A percentile compares a stretch with the other conserved stretches of the same genome.
Conservation (phyloP, 2,888 invertebrate genomes). For the Autographa pulchrina region DNA sequence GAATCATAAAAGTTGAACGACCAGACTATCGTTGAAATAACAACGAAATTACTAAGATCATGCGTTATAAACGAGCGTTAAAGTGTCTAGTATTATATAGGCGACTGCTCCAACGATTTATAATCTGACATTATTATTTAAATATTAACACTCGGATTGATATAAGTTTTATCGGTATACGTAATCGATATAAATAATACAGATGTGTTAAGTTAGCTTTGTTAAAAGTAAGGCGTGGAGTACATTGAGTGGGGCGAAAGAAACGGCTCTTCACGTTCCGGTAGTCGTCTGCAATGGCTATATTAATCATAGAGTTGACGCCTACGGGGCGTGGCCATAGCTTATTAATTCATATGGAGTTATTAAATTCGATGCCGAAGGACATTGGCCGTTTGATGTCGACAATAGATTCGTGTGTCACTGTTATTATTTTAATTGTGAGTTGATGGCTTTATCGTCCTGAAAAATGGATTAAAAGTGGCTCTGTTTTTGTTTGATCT, state of each 20-base stretch:
- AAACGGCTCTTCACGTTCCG: constrained; percentile 72
- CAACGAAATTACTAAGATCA: constrained; percentile 59
- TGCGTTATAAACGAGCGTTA: constrained; percentile 66
- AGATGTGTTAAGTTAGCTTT: constrained; percentile 73
- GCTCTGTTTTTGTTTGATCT: constrained; percentile 15
- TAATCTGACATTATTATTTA: constrained; percentile 77
- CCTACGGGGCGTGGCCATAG: constrained; percentile 84
- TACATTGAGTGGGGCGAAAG: constrained; percentile 71
- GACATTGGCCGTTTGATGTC: constrained; percentile 67
- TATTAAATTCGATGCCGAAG: constrained; percentile 80
- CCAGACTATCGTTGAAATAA: constrained; percentile 58
- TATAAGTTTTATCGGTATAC: constrained; percentile 68
- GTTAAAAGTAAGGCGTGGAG: constrained; percentile 72
- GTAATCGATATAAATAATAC: constrained; percentile 79
- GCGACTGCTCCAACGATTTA: constrained; percentile 69
- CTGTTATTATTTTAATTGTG: constrained; percentile 40
- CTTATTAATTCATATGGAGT: constrained; percentile 86
- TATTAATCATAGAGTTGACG: constrained; percentile 87
- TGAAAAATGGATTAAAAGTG: constrained; percentile 29
- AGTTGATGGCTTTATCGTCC: constrained; percentile 31
- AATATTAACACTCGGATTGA: constrained; percentile 77
- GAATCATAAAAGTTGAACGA: constrained; percentile 65
- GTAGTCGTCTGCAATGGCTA: constrained; percentile 80
- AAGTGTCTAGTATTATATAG: constrained; percentile 64
- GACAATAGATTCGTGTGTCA: constrained; percentile 54